Base-by-base conservation (phyloP, 1,140 invertebrate species). In the Drosophila nasuta region DNA sequence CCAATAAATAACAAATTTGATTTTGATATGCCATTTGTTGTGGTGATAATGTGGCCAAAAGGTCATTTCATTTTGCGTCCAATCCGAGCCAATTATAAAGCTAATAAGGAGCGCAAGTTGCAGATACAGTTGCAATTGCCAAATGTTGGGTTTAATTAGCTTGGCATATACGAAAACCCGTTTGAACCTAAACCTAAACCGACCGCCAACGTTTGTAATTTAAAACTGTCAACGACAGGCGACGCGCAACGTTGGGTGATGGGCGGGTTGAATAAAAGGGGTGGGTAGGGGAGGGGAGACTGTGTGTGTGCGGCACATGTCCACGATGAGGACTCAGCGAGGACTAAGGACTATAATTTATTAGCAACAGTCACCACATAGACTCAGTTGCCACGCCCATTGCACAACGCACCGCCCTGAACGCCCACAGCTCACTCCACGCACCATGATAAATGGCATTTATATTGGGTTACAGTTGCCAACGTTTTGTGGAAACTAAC, bases 371-470 rank as follows among this genome's bases (percentile, higher is more conserved):
- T 85, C 79, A 82, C 75, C 82, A 66, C 82, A 81, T 62, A 72
- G 82, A 66, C 49, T 41, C 35, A 52, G 64, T 49, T 20, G 63
- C 25, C 43, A 59, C 46, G 28, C 72, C 78, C 35, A 45, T 56
- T 45, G 33, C 38, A 79, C 72, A 66, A 69, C 15, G 0, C 1
- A 33, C 57, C 57, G 38, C 65, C 20, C 59, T 62, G 54, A 58
- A 15, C 38, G 3, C 5, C 35, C 68, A 41, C 33, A 1, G 2
- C 30, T 46, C 0, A 0, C 28, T 0, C 45, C 15, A 48, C 77
- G 66, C 81, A 85, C 72, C 77, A 89, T 88, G 81, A 88, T 88
- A 89, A 88, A 88, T 88, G 77, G 81, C 85, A 78, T 85, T 88
- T 89, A 89, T 85, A 88, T 88, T 88, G 85, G 85, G 85, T 88